Conservation (phyloP, 2,797 vertebrate species). For the Enoplosus armatus region DNA sequence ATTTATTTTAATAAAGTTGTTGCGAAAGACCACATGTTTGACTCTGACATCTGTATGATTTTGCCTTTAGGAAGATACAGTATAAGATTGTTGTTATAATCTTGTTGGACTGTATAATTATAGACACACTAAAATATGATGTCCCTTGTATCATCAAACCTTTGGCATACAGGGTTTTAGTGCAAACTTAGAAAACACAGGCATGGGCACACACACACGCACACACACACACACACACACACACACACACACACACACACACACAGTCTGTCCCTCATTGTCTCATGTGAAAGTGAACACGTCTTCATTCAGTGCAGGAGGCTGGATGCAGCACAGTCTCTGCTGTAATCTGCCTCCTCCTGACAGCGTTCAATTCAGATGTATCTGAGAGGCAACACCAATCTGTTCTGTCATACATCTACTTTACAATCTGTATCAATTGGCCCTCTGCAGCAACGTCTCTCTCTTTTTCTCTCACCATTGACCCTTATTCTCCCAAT, state of each 20-base stretch:
- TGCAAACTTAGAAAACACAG: conserved; percentile 3
- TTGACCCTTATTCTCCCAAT: conserved; percentile 19
- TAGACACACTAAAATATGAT: conserved; percentile 1
- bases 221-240: background rate
- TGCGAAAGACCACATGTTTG: background rate
- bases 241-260: conserved; percentile 5
- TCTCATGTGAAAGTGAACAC: conserved; percentile 35
- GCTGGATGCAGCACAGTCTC: conserved; percentile 35
- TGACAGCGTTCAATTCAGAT: conserved; percentile 60
- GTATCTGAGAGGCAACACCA: conserved; percentile 57
- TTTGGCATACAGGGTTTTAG: conserved; percentile 9
- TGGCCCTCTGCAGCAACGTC: conserved; percentile 27
- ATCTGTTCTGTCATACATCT: conserved; percentile 65
- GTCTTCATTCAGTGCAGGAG: conserved; percentile 50
- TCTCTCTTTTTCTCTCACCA: conserved; percentile 6
- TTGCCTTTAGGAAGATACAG: conserved; percentile 13
- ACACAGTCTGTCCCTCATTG: background rate
- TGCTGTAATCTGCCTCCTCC: conserved; percentile 53
- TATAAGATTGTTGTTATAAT: too few species aligned
- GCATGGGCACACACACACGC: too few species aligned
- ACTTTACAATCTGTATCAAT: conserved; percentile 56
- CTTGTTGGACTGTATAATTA: background rate
- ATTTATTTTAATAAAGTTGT: conserved; percentile 8
- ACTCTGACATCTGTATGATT: conserved; percentile 18
- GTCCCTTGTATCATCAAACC: conserved; percentile 10